These are phyloP conservation scores for Rhopalosiphum maidis DNA, from an alignment of 1,140 invertebrate species.

Conservation along the genomic window DNA sequence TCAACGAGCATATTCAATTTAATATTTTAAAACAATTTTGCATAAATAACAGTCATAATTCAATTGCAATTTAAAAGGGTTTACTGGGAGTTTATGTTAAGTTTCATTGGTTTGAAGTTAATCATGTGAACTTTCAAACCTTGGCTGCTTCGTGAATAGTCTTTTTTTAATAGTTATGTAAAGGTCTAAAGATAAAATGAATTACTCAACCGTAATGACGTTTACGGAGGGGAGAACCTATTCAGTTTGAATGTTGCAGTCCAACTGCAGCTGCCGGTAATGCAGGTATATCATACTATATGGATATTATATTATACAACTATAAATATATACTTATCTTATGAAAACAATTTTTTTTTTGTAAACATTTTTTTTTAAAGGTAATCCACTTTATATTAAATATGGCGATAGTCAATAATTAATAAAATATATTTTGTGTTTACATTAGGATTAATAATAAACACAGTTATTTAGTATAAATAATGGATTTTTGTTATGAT, in stretches of 20 bases:
- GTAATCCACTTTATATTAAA: neutral
- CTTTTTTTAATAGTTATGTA: neutral
- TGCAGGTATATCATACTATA: neutral
- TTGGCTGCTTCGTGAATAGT: neutral
- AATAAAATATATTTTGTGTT: neutral
- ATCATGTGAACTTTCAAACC: neutral
- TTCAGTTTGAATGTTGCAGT: neutral
- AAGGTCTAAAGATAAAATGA: slow-evolving; percentile 4
- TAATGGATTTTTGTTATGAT: neutral
- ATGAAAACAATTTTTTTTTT: neutral
- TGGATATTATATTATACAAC: neutral
- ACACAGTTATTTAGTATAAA: no score
- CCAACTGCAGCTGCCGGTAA: neutral
- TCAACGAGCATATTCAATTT: neutral
- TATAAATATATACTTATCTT: neutral
- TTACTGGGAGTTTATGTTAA: neutral
- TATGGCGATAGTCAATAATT: neutral
- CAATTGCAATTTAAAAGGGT: neutral
- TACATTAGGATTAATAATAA: neutral
- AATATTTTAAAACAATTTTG: neutral
- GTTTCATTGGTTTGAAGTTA: neutral
- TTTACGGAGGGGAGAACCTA: neutral
- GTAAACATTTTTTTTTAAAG: neutral
- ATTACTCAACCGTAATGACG: neutral
- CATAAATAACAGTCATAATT: neutral